phyloP scores from a whole-genome alignment of 64 coral and sea anemone genomes.

The Stichodactyla helianthus region DNA sequence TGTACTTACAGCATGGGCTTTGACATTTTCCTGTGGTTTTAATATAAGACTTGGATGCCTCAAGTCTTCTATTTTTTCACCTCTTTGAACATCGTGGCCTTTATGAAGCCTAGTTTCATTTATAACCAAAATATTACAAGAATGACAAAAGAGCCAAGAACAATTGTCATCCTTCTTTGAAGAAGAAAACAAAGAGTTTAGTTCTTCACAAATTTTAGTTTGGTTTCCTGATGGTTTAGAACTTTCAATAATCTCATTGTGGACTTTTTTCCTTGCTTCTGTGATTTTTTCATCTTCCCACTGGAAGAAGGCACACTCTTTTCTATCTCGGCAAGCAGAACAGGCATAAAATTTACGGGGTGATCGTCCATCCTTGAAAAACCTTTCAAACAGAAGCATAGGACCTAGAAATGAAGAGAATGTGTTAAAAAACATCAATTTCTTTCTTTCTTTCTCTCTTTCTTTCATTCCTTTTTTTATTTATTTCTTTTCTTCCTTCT shows the following conservation, averaged over 20 bases:
- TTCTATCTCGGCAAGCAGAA: constrained; percentile 85
- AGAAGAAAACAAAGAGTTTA: background rate
- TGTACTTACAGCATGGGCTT: constrained; percentile 85
- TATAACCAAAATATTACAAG: constrained; percentile 56
- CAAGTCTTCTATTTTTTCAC: constrained; percentile 20
- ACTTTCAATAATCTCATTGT: constrained; percentile 62
- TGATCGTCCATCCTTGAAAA: constrained; percentile 60
- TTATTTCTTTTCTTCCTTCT: no score
- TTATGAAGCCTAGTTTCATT: constrained; percentile 36
- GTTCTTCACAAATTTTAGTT: background rate
- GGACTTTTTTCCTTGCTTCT: constrained; percentile 56
- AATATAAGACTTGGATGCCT: constrained; percentile 76
- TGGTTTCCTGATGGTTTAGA: constrained; percentile 13
- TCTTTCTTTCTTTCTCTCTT: background rate
- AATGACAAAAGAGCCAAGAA: constrained; percentile 67
- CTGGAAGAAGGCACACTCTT: constrained; percentile 92
- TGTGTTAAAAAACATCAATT: background rate
- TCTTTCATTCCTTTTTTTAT: no score
- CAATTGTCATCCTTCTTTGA: background rate
- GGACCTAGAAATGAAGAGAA: constrained; percentile 41
- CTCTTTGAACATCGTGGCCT: constrained; percentile 37
- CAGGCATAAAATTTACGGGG: constrained; percentile 77
- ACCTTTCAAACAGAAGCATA: constrained; percentile 97
- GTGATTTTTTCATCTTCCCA: constrained; percentile 86
- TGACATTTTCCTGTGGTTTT: constrained; percentile 83